Evolutionary conservation across 2,888 invertebrate species (phyloP), one percentile per base, ranked within the genome.

Genomic region (Lingula anatina): DNA sequence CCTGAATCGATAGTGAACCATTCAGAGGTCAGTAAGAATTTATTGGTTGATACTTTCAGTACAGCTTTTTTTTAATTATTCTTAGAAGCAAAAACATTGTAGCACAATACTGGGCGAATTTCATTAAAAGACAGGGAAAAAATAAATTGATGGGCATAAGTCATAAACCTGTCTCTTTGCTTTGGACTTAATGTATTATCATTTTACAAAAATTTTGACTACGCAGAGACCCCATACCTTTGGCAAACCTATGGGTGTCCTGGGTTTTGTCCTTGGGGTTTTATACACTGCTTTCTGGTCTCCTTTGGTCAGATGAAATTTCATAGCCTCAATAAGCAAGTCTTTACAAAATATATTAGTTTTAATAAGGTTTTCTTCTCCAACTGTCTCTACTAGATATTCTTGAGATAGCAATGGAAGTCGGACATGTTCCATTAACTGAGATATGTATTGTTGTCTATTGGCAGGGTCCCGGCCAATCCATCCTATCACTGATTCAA

Each of bases 241-340:
- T 49, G 91, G 88, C 65, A 87, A 78, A 23, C 89, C 89, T 54
- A 90, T 84, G 7, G 89, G 87, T 65, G 87, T 86, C 64, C 93
- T 81, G 3, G 90, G 88, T 75, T 87, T 86, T 2, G 87, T 86
- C 57, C 89, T 78, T 15, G 89, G 85, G 1, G 89, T 88, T 68
- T 86, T 86, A 64, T 86, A 86, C 41, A 82, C 71, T n/a, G 83
- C 81, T 66, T 86, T 86, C 57, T 88, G 87, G 39, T 92, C 93
- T 24, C 88, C 87, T 70, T 90, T 89, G 63, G 93, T 79, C 65
- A 95, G 82, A 79, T 95, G 95, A 81, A 87, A 95, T 59, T 91
- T 91, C 68, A 95, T 81, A 38, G 95, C 95, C 82, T 95, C 94
- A 65, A 96, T 95, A 28, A 95, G 82, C 69, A 87, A 87, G 81